These are phyloP conservation scores for Ceratotherium simum DNA, from an alignment of 2,113 vertebrate species.

Conservation along the genomic window DNA sequence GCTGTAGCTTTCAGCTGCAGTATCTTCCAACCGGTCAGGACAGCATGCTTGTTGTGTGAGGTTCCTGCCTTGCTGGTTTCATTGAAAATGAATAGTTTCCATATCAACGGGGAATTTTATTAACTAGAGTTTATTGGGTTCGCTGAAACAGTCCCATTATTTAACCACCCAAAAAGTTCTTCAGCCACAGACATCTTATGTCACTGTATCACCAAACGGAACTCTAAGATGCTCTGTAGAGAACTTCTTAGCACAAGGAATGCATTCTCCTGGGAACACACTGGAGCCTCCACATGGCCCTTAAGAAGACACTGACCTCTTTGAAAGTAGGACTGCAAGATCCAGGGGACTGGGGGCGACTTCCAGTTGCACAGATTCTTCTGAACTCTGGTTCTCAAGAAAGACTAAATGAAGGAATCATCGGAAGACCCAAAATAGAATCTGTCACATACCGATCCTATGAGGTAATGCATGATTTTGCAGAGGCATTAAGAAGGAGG, in stretches of 20 bases:
- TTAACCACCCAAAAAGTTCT: constrained; percentile 58
- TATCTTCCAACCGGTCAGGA: neutral
- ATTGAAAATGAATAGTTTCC: constrained; percentile 32
- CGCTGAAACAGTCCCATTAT: constrained; percentile 59
- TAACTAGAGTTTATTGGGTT: constrained; percentile 53
- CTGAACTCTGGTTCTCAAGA: constrained; percentile 76
- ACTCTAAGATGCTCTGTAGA: constrained; percentile 64
- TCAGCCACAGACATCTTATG: constrained; percentile 62
- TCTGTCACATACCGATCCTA: constrained; percentile 70
- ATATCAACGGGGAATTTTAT: constrained; percentile 55
- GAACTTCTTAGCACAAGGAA: constrained; percentile 72
- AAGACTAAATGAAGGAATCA: constrained; percentile 67
- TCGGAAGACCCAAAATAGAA: constrained; percentile 77
- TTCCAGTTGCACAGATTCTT: constrained; percentile 67
- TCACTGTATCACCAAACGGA: constrained; percentile 40
- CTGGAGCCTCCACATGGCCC: constrained; percentile 69
- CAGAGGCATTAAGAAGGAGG: constrained; percentile 54
- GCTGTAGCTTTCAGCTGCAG: neutral
- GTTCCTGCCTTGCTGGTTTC: constrained; percentile 48
- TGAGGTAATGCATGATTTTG: constrained; percentile 67
- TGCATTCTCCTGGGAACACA: constrained; percentile 73
- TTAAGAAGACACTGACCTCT: constrained; percentile 77
- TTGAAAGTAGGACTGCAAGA: constrained; percentile 71
- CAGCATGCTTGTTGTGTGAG: neutral
- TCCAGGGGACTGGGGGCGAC: constrained; percentile 22